These are phyloP conservation scores for Lepidochitona cinerea DNA, from an alignment of 2,888 invertebrate genomes.

Conservation along the genomic window DNA sequence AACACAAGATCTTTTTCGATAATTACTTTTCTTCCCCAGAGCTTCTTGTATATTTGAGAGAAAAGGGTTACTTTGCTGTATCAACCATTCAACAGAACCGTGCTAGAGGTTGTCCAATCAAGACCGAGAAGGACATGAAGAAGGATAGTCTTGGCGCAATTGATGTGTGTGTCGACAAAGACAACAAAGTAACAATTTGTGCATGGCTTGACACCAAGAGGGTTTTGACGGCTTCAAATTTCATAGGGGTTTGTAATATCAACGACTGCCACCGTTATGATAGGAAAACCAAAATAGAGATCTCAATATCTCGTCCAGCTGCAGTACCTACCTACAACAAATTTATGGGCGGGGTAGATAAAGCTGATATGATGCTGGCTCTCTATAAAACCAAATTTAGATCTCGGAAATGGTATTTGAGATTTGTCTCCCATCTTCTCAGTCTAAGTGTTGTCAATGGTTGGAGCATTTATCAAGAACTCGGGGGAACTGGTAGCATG, in stretches of 20 bases:
- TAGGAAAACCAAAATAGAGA: conserved; percentile 7
- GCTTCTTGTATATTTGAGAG: background rate
- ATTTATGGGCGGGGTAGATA: conserved; percentile 21
- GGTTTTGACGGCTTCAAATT: conserved; percentile 13
- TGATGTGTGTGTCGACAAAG: background rate
- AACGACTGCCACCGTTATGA: conserved; percentile 6
- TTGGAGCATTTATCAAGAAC: conserved; percentile 5
- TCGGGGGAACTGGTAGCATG: background rate
- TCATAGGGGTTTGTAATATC: conserved; percentile 7
- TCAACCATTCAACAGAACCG: background rate
- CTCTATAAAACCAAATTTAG: conserved; percentile 10
- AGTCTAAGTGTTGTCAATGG: conserved; percentile 8
- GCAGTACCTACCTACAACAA: conserved; percentile 13
- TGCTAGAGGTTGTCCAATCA: background rate
- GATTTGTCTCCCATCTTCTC: conserved; percentile 7
- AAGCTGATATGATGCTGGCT: conserved; percentile 13
- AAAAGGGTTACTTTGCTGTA: background rate
- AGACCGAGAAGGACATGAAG: conserved; percentile 6
- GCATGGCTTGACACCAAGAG: conserved; percentile 12
- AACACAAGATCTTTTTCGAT: conserved; percentile 28
- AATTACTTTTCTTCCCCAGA: conserved; percentile 12
- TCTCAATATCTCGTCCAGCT: conserved; percentile 4
- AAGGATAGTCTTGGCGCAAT: background rate
- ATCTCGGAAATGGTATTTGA: conserved; percentile 14
- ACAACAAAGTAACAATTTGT: background rate